These are phyloP conservation scores for Euwallacea fornicatus DNA, from an alignment of 1,140 invertebrate species.

Conservation along the genomic window DNA sequence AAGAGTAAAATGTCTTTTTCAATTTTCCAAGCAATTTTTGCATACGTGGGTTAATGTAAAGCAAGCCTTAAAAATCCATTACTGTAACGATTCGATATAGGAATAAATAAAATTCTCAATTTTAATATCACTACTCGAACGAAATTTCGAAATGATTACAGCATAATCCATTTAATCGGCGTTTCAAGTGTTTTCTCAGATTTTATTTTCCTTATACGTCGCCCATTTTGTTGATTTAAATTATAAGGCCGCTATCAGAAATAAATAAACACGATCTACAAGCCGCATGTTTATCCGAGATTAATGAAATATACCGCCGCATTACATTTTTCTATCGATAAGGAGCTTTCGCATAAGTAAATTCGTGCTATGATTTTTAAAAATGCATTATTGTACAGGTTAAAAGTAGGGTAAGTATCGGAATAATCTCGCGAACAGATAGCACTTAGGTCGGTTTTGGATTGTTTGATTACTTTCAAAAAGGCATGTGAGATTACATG, in stretches of 20 bases:
- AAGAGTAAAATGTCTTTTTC: no score
- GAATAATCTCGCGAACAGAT: no score
- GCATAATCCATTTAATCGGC: constrained; percentile 36
- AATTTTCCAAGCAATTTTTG: neutral
- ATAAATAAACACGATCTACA: constrained; percentile 33
- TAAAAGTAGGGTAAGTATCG: no score
- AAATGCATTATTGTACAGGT: no score
- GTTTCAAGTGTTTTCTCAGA: constrained; percentile 35
- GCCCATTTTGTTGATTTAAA: constrained; percentile 34
- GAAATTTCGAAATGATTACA: constrained; percentile 32
- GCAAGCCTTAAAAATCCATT: constrained; percentile 16
- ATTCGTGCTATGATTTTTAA: no score
- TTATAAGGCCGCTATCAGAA: constrained; percentile 34
- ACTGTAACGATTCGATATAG: constrained; percentile 3
- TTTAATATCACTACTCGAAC: constrained; percentile 29
- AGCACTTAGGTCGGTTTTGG: no score
- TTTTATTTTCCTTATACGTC: constrained; percentile 31
- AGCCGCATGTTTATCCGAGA: constrained; percentile 35
- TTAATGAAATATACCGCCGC: neutral
- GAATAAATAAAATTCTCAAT: constrained; percentile 23
- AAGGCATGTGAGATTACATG: no score
- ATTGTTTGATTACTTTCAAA: no score
- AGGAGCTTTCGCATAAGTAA: no score
- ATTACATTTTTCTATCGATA: no score
- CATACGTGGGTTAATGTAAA: neutral